A percentile compares a stretch with the other conserved stretches of the same genome.
phyloP scores from a whole-genome alignment of 2,888 invertebrate species.

The Auanema sp. region DNA sequence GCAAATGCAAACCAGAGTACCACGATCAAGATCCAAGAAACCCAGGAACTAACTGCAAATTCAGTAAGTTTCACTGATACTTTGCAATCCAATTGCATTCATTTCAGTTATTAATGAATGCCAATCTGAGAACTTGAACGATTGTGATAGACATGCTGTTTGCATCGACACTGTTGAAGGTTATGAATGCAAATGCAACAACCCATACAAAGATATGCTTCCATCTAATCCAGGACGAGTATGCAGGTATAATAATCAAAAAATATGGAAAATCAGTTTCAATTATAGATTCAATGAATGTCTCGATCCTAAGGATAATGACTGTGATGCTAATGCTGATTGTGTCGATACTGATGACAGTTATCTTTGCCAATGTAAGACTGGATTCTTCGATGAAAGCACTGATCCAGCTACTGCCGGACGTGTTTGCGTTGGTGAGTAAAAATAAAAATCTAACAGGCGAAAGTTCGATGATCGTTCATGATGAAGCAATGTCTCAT shows the following conservation, averaged over 20 bases:
- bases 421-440: conserved; percentile 50
- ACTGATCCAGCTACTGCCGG: conserved; percentile 48
- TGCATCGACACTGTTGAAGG: conserved; percentile 62
- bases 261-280: neutral
- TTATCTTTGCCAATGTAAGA: conserved; percentile 55
- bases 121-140: conserved; percentile 43
- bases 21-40: conserved; percentile 45
- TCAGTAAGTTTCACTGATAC: conserved; percentile 36
- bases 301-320: conserved; percentile 37
- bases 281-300: conserved; percentile 46
- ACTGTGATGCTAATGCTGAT: conserved; percentile 55
- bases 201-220: conserved; percentile 40
- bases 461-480: neutral
- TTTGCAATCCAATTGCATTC: neutral
- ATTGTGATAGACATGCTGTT: conserved; percentile 54
- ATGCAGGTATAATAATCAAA: conserved; percentile 29
- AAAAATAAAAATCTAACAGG: neutral
- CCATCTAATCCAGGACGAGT: conserved; percentile 46
- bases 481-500: neutral
- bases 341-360: conserved; percentile 62
- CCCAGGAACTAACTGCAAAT: conserved; percentile 56
- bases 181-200: conserved; percentile 55
- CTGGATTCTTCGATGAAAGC: conserved; percentile 54
- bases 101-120: conserved; percentile 56
- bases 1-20: conserved; percentile 52